Evolutionary conservation across 2,797 vertebrate species (phyloP), one percentile per base, ranked within the genome.

Genomic region (Lutjanus argentimaculatus): DNA sequence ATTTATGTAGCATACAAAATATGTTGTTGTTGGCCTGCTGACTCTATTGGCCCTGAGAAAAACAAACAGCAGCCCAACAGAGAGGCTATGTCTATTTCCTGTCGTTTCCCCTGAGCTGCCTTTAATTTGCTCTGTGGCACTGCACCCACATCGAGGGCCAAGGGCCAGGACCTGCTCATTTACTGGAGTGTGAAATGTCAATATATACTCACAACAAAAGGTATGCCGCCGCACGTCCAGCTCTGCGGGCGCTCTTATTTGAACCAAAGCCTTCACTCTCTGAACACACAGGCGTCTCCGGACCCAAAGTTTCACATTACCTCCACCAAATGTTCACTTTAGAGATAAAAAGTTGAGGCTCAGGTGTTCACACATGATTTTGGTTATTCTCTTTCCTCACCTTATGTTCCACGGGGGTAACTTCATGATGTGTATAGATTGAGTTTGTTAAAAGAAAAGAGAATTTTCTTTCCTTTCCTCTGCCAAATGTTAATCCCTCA

Each of bases 71-170:
- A 84, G 46, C 64, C 74, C 55, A 68, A 67, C 51, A 61, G 81
- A 85, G 76, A 77, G 72, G 74, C 58, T 51, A 79, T 88, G 80
- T 92, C 89, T 87, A 86, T 91, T 91, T 93, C 81, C 83, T 83
- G 79, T 87, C 88, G 86, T 78, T 70, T 88, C 85, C 80, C 63
- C 66, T 62, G 80, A 88, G 84, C 84, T 86, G 71, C 76, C 25
- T 93, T 93, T 93, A 91, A 94, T 94, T 94, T 93, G 90, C 85
- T 94, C 77, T 73, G 89, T 89, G 90, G 89, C 86, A 65, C 59
- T 82, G 83, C 84, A 85, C 81, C 89, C 84, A 87, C 83, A 84
- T 63, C 48, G 36, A 80, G 77, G 85, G 83, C 79, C 86, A 89
- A 52, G 69, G 86, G 76, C 77, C 88, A 79, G 72, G 84, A 79